Evolutionary conservation across 2,797 vertebrate genomes (phyloP).

Genomic region (Euphonia xanthogaster): DNA sequence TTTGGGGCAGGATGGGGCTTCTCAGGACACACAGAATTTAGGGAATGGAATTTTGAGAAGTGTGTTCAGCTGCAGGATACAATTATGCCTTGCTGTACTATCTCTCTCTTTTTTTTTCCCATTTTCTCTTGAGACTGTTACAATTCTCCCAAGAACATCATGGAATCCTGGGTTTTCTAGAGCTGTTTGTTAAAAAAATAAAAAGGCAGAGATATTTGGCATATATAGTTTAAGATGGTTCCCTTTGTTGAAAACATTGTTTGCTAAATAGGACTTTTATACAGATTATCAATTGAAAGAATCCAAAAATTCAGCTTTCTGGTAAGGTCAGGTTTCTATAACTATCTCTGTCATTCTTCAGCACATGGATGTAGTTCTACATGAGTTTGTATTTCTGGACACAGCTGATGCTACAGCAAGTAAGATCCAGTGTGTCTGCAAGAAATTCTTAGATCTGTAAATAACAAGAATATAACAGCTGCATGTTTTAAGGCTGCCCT

Average conservation of each 20-base stretch:
- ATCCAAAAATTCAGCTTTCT: not conserved
- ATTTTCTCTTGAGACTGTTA: not conserved
- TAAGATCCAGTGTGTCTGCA: not conserved
- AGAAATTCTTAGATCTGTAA: not conserved
- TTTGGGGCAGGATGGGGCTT: not conserved
- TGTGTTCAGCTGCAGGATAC: not conserved
- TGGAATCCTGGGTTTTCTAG: not conserved
- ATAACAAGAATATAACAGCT: not conserved
- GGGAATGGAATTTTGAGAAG: not conserved
- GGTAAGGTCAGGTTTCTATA: not conserved
- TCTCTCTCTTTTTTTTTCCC: fast-evolving
- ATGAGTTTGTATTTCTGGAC: not conserved
- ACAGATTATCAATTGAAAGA: not conserved
- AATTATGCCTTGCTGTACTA: not conserved
- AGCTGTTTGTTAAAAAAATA: not conserved
- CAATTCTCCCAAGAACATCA: not conserved
- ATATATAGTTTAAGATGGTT: not conserved
- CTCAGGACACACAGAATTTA: not conserved
- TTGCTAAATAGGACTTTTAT: not conserved
- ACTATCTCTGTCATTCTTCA: not conserved
- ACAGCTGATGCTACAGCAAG: not conserved
- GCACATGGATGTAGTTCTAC: not conserved
- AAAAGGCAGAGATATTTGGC: not conserved
- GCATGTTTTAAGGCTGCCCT: not conserved
- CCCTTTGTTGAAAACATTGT: not conserved